Evolutionary conservation across 2,113 vertebrate genomes (phyloP).

Genomic region (Ciconia stormi): DNA sequence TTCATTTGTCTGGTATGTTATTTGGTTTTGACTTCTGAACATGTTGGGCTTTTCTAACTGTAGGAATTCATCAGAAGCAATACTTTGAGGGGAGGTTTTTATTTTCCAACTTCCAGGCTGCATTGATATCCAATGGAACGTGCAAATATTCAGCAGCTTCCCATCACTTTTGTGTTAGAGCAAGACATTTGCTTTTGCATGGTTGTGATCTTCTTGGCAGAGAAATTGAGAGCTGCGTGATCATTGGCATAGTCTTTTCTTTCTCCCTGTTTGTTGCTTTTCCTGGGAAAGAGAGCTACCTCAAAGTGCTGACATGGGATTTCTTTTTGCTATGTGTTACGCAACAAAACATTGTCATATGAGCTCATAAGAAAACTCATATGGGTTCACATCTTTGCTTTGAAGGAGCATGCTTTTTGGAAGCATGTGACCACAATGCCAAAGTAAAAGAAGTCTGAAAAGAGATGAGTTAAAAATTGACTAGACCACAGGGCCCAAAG

Average conservation of each 20-base stretch:
- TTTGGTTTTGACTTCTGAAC: slow-evolving; percentile 17
- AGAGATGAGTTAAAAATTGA: background rate
- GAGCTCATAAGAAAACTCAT: background rate
- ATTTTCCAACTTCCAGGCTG: background rate
- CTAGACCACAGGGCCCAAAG: background rate
- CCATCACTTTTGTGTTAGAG: background rate
- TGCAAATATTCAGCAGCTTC: slow-evolving; percentile 4
- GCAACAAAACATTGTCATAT: background rate
- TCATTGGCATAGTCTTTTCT: background rate
- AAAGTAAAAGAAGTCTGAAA: background rate
- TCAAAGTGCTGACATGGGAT: background rate
- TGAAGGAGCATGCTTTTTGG: background rate
- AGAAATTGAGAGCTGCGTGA: background rate
- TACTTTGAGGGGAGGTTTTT: background rate
- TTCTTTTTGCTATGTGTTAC: background rate
- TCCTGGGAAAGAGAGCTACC: background rate
- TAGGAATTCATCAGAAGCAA: background rate
- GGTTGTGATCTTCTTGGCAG: slow-evolving; percentile 3
- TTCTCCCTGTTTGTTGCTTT: background rate
- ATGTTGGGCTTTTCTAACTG: background rate
- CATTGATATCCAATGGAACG: background rate
- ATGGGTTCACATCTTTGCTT: background rate
- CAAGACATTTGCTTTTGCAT: slow-evolving; percentile 11
- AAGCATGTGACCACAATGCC: background rate
- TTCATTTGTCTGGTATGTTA: slow-evolving; percentile 38